Percentiles rank a stretch among this genome's conserved stretches.
These are phyloP conservation scores for Sebastolobus altivelis DNA, from an alignment of 2,797 vertebrate genomes.

Conservation along the genomic window DNA sequence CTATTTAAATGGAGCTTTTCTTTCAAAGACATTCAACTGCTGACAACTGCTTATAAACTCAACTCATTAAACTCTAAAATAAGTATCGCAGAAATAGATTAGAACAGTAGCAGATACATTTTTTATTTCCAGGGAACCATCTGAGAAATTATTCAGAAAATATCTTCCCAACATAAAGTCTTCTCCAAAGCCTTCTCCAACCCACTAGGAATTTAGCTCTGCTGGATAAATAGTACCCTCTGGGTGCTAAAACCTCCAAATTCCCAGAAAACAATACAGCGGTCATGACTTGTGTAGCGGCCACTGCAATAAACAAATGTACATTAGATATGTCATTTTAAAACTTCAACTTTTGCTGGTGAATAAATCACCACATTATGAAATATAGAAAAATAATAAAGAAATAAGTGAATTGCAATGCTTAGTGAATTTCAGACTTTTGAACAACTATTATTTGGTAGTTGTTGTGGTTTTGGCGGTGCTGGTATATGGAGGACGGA, in stretches of 20 bases:
- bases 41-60: background rate
- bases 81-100: background rate
- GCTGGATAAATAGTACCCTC: background rate
- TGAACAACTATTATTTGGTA: too few species aligned
- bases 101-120: background rate
- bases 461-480: too few species aligned
- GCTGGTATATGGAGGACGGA: too few species aligned
- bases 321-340: background rate
- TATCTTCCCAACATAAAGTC: background rate
- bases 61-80: background rate
- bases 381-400: background rate
- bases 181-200: background rate
- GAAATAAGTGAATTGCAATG: background rate
- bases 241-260: background rate
- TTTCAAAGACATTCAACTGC: background rate
- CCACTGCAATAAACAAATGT: background rate
- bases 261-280: background rate
- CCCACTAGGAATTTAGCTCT: background rate
- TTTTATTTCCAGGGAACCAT: background rate
- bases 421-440: background rate
- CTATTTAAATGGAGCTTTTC: background rate
- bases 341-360: background rate
- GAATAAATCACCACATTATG: background rate
- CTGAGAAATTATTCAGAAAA: background rate
- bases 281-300: background rate